phyloP scores from a whole-genome alignment of 1,140 invertebrate genomes.

The Drosophila sp. region DNA sequence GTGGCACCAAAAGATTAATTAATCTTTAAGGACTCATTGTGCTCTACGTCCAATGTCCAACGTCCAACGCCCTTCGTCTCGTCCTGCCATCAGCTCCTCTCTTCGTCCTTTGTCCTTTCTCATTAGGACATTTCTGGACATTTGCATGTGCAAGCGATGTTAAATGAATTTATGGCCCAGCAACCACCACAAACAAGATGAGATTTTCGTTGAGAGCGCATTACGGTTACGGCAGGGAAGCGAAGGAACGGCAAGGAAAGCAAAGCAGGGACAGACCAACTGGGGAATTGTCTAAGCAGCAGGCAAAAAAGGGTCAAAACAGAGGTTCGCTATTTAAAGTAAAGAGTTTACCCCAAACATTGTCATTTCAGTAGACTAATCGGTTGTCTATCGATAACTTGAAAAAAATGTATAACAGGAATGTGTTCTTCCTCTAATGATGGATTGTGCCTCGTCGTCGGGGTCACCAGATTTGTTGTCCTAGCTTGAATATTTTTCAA shows the following conservation, averaged over 20 bases:
- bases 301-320: background rate
- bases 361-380: no score
- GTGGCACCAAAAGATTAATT: slow-evolving; percentile 82
- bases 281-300: slow-evolving; percentile 1
- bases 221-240: no score
- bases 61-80: background rate
- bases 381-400: no score
- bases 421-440: no score
- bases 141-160: slow-evolving; percentile 68
- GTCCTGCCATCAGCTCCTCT: background rate
- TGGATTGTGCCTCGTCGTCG: no score
- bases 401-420: no score
- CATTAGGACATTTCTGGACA: slow-evolving; percentile 60
- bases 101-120: slow-evolving; percentile 31
- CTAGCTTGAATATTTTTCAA: background rate
- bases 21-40: slow-evolving; percentile 83
- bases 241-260: no score
- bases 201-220: background rate
- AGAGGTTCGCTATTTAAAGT: background rate
- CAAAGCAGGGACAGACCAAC: background rate
- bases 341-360: background rate
- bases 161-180: slow-evolving; percentile 69
- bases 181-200: slow-evolving; percentile 14
- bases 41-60: slow-evolving; percentile 31
- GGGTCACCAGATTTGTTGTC: no score